A percentile compares a stretch with the other conserved stretches of the same genome.
These are phyloP conservation scores for Hoplodrina blanda DNA, from an alignment of 2,888 invertebrate species.

Conservation along the genomic window DNA sequence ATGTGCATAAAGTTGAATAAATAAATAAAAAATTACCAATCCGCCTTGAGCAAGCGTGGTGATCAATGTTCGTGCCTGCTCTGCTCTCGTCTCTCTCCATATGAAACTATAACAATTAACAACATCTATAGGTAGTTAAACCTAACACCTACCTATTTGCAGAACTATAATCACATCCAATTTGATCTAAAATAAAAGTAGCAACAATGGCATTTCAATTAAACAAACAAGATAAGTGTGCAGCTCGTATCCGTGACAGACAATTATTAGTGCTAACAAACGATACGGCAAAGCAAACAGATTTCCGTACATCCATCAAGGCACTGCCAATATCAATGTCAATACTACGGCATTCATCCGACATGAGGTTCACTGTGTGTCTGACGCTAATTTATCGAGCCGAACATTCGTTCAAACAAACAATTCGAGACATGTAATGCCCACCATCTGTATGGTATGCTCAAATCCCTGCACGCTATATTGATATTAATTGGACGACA, in stretches of 20 bases:
- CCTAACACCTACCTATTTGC: too few species aligned
- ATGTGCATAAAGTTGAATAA: too few species aligned
- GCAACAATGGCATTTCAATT: constrained; percentile 60
- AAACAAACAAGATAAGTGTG: constrained; percentile 63
- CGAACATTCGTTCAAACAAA: constrained; percentile 58
- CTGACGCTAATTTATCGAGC: constrained; percentile 67
- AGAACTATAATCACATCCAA: constrained; percentile 23
- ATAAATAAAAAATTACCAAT: too few species aligned
- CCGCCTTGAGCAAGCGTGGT: too few species aligned
- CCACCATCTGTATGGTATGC: constrained; percentile 67
- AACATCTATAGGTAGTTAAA: too few species aligned
- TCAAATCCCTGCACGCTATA: constrained; percentile 76
- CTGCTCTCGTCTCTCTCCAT: too few species aligned
- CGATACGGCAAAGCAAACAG: constrained; percentile 59
- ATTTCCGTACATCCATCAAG: constrained; percentile 62
- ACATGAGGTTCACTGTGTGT: constrained; percentile 46
- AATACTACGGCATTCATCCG: constrained; percentile 54
- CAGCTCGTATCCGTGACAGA: constrained; percentile 59
- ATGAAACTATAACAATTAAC: too few species aligned
- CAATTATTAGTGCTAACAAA: constrained; percentile 66
- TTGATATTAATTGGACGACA: constrained; percentile 85
- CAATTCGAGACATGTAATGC: constrained; percentile 58
- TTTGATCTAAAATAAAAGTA: constrained; percentile 40
- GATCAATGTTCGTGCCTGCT: too few species aligned
- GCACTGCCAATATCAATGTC: constrained; percentile 56